Evolutionary conservation across 2,888 invertebrate species (phyloP).

Genomic region (Trisateles emortualis): DNA sequence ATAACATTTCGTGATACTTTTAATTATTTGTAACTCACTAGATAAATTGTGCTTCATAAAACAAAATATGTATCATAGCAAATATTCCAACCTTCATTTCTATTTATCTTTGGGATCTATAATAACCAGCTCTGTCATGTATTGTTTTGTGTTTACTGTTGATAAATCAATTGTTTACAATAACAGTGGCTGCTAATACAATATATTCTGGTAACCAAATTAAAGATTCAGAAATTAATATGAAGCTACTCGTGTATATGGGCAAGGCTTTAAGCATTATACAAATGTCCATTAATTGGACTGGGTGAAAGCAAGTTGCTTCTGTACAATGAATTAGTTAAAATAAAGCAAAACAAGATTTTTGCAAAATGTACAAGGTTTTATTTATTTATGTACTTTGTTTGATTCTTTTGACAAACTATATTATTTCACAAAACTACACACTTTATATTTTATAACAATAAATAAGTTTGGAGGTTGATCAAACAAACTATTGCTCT

Average conservation of each 20-base stretch:
- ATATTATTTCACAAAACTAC: conserved; percentile 4
- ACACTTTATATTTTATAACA: conserved; percentile 3
- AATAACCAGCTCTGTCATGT: not conserved
- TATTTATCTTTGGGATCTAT: not conserved
- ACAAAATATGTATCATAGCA: conserved; percentile 8
- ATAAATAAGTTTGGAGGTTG: conserved; percentile 5
- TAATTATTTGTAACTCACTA: conserved; percentile 5
- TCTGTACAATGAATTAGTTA: conserved; percentile 8
- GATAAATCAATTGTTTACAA: not conserved
- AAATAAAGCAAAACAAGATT: conserved; percentile 10
- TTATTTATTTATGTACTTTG: conserved; percentile 7
- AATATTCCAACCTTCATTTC: conserved; percentile 1
- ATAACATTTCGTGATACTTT: conserved; percentile 25
- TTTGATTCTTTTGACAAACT: conserved; percentile 7
- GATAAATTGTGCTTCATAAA: not conserved
- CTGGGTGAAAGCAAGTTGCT: not conserved
- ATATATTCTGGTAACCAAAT: not conserved
- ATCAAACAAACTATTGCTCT: conserved; percentile 4
- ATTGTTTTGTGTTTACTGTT: not conserved
- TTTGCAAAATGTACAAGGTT: not conserved
- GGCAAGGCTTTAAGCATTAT: not conserved
- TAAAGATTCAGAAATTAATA: not conserved
- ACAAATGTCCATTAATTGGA: not conserved
- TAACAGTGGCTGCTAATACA: not conserved
- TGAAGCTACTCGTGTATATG: not conserved